Evolutionary conservation across 2,797 vertebrate species (phyloP).

Genomic region (Otus scops): DNA sequence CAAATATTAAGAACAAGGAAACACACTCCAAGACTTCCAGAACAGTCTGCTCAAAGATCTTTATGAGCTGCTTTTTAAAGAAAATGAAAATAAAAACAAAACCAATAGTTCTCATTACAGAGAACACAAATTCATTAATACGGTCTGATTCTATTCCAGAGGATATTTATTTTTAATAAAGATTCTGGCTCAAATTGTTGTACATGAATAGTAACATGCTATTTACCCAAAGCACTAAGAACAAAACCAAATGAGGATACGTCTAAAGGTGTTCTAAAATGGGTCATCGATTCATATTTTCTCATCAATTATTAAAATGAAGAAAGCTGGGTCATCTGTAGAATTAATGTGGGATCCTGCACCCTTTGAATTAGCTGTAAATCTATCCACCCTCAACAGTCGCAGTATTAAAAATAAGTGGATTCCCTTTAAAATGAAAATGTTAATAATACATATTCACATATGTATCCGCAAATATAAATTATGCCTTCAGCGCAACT

Average conservation of each 20-base stretch:
- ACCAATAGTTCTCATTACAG: rapidly evolving
- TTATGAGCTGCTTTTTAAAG: background rate
- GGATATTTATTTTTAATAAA: background rate
- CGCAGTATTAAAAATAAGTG: background rate
- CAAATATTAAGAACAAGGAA: background rate
- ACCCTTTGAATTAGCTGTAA: background rate
- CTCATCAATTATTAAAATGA: background rate
- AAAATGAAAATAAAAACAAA: background rate
- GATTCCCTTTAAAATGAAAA: background rate
- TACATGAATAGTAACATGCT: background rate
- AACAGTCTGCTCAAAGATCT: background rate
- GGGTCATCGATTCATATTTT: rapidly evolving
- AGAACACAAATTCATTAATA: background rate
- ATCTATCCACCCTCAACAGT: background rate
- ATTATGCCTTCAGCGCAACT: background rate
- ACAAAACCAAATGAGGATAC: background rate
- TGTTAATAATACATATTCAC: rapidly evolving
- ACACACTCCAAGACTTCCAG: background rate
- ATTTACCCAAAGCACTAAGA: background rate
- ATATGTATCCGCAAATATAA: background rate
- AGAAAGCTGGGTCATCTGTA: background rate
- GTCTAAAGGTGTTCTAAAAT: background rate
- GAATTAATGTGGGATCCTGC: background rate
- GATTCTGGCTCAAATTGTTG: rapidly evolving
- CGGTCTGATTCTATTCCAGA: background rate